Percentiles rank a stretch among this genome's conserved stretches.
phyloP scores from a whole-genome alignment of 2,888 invertebrate genomes.

The Drosophila maculinotata region DNA sequence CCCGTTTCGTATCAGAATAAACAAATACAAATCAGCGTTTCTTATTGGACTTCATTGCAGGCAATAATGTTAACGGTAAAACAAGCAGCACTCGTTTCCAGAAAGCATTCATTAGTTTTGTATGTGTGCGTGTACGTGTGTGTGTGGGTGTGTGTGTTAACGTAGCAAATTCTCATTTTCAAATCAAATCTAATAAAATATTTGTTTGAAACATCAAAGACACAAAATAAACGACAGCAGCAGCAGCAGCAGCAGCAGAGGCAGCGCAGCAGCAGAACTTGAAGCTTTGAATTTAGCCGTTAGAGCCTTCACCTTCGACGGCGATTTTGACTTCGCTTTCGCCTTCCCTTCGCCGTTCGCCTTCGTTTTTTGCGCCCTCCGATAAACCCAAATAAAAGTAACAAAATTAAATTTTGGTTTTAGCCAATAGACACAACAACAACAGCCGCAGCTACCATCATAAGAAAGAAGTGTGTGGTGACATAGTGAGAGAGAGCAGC shows the following conservation, averaged over 20 bases:
- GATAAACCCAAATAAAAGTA: constrained; percentile 61
- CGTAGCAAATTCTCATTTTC: constrained; percentile 41
- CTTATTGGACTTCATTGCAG: constrained; percentile 21
- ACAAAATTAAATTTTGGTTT: constrained; percentile 80
- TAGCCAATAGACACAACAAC: constrained; percentile 55
- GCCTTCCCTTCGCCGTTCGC: constrained; percentile 5
- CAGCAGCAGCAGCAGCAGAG: constrained; percentile 22
- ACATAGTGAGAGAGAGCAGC: constrained; percentile 19
- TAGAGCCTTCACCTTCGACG: constrained; percentile 40
- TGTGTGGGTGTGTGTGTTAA: constrained; percentile 2
- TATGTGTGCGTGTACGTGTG: constrained; percentile 7
- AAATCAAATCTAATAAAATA: constrained; percentile 68
- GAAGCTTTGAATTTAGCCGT: constrained; percentile 48
- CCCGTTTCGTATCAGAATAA: not conserved
- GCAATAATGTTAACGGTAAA: constrained; percentile 24
- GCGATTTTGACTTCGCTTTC: constrained; percentile 4
- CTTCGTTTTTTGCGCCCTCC: constrained; percentile 25
- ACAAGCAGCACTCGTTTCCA: constrained; percentile 4
- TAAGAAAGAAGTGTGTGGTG: constrained; percentile 43
- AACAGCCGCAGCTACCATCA: constrained; percentile 28
- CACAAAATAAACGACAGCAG: constrained; percentile 12
- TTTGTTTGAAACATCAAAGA: constrained; percentile 69
- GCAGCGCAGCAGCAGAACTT: constrained; percentile 30
- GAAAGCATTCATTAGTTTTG: not conserved
- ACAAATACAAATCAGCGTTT: constrained; percentile 13